These are phyloP conservation scores for Psylliodes chrysocephalus DNA, from an alignment of 2,888 invertebrate species.

Conservation along the genomic window DNA sequence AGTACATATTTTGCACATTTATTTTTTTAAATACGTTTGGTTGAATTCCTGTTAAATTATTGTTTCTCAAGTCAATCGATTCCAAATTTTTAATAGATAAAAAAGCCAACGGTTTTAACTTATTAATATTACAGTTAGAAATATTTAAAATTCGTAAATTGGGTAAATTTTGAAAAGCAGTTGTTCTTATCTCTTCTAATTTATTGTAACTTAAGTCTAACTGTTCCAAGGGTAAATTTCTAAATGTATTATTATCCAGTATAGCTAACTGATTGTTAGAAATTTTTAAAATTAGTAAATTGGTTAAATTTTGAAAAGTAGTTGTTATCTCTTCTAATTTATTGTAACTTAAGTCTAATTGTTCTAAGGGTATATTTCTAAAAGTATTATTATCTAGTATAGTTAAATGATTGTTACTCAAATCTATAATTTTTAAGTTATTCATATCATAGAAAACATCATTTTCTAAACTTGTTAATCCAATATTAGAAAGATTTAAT, in stretches of 20 bases:
- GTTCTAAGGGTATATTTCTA: no score
- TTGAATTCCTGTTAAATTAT: constrained; percentile 12
- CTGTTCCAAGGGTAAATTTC: no score
- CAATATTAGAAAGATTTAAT: constrained; percentile 19
- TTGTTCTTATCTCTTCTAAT: not conserved
- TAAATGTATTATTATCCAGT: no score
- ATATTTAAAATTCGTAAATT: not conserved
- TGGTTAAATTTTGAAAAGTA: constrained; percentile 8
- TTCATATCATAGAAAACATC: constrained; percentile 18
- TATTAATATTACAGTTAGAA: not conserved
- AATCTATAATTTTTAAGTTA: not conserved
- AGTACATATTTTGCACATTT: not conserved
- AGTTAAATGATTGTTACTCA: not conserved
- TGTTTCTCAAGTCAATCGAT: constrained; percentile 17
- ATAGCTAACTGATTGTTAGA: not conserved
- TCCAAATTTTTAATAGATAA: not conserved
- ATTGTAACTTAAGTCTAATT: not conserved
- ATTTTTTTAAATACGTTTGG: constrained; percentile 5
- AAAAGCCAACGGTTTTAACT: constrained; percentile 10
- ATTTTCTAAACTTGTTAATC: constrained; percentile 14
- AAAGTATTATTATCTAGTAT: no score
- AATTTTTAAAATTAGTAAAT: not conserved
- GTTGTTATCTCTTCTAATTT: not conserved
- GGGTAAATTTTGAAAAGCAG: constrained; percentile 11
- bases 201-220: not conserved